Base-by-base conservation (phyloP, 2,888 invertebrate species). In the Apodemia duryi region DNA sequence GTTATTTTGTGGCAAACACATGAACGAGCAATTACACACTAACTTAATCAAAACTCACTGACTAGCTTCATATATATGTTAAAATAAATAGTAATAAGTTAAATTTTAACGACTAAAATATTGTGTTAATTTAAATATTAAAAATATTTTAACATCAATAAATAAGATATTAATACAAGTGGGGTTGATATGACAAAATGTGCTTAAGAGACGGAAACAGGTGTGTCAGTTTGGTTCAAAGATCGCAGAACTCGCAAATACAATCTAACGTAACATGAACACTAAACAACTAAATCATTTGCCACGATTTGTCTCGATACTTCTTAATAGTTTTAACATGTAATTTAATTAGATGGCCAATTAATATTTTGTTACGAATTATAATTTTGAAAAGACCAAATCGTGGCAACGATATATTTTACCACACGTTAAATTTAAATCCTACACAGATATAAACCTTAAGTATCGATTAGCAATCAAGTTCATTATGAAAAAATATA, bases 401-500 rank as follows among this genome's bases (percentile, higher is more conserved):
- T 82, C 84, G 81, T 79, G 81, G 76, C 78, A 86, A 84, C 75
- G 83, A 87, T 73, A 74, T 73, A 81, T 81, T 74, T 83, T 83
- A 88, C 86, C 90, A 91, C 91, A 91, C 89, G 83, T 86, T 88
- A 85, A 88, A 78, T 84, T 90, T 84, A 85, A 83, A 83, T 82
- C 83, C 91, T 91, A 91, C 89, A 90, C 90, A 91, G 88, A 85
- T 90, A 89, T 86, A 89, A 89, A 88, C 81, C 88, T 88, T 90
- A 91, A 91, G 82, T 91, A 88, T 82, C 83, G 85, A 89, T 87
- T 90, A 91, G 87, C 86, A 86, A 83, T 87, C 88, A 86, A 91
- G 89, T 85, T 88, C 83, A 86, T 88, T 87, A 91, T 91, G 91
- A 91, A 91, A 91, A 91, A 91, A 91, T 91, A 91, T 91, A 91